These are phyloP conservation scores for Chionomys nivalis DNA, from an alignment of 2,113 vertebrate species.

Conservation along the genomic window DNA sequence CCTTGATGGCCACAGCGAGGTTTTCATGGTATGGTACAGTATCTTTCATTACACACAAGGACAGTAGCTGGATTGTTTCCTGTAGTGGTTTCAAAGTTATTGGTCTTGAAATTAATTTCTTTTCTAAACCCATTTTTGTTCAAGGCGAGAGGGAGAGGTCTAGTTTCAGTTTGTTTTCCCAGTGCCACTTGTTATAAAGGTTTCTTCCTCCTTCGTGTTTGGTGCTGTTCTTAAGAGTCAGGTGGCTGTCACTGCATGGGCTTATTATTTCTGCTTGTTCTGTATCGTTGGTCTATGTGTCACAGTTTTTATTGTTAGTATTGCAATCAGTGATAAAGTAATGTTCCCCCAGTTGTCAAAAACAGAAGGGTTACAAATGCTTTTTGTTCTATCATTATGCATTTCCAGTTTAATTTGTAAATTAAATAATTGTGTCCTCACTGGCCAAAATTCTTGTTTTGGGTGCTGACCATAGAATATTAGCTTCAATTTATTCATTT, in stretches of 20 bases:
- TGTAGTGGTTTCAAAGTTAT: not conserved
- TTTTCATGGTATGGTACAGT: not conserved
- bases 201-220: not conserved
- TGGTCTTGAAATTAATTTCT: not conserved
- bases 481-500: constrained; percentile 38
- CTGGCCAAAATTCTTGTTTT: constrained; percentile 10
- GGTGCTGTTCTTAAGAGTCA: not conserved
- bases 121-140: not conserved
- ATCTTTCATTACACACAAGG: not conserved
- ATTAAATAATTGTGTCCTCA: not conserved
- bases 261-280: not conserved
- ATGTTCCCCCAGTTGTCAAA: not conserved
- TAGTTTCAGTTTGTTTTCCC: not conserved
- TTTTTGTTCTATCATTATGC: constrained; percentile 17
- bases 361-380: not conserved
- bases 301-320: not conserved
- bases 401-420: constrained; percentile 29
- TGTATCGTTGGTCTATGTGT: not conserved
- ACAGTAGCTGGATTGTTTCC: not conserved
- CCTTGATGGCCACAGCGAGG: not conserved
- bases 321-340: not conserved
- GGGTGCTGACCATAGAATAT: constrained; percentile 24
- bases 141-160: not conserved
- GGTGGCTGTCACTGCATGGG: not conserved
- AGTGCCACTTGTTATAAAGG: not conserved